Conservation (phyloP, 1,140 invertebrate species). For the Microvelia longipes region DNA sequence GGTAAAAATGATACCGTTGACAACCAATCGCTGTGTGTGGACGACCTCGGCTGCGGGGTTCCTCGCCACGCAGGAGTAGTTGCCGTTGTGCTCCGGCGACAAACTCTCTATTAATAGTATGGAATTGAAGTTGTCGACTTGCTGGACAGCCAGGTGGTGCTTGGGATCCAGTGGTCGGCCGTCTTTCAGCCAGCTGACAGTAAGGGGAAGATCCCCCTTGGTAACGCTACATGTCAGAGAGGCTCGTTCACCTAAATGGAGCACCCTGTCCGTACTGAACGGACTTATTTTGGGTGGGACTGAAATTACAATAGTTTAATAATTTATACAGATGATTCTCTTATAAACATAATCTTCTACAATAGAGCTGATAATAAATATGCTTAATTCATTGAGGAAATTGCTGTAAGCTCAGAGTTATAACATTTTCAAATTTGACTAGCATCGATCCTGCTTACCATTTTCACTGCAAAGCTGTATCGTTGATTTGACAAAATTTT, state of each 20-base stretch:
- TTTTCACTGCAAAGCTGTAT: too few species aligned
- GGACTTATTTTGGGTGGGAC: conserved; percentile 67
- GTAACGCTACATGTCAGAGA: conserved; percentile 60
- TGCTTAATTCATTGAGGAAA: too few species aligned
- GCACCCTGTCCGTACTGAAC: conserved; percentile 49
- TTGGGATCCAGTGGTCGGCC: conserved; percentile 40
- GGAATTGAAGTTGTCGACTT: conserved; percentile 60
- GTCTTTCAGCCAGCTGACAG: conserved; percentile 62
- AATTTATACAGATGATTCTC: conserved; percentile 1
- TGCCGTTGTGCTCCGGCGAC: conserved; percentile 57
- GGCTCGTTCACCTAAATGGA: conserved; percentile 59
- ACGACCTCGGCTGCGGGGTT: conserved; percentile 56
- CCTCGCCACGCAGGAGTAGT: conserved; percentile 55
- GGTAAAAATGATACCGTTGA: conserved; percentile 47
- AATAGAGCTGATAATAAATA: too few species aligned
- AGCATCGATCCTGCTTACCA: too few species aligned
- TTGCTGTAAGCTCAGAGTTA: too few species aligned
- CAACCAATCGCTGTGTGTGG: conserved; percentile 53
- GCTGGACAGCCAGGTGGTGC: conserved; percentile 43
- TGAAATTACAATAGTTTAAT: conserved; percentile 38
- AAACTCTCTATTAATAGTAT: conserved; percentile 62
- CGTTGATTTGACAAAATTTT: too few species aligned
- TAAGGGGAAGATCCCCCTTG: conserved; percentile 58
- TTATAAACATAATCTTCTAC: neutral
- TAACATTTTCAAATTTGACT: too few species aligned